These are phyloP conservation scores for Taenaris catops DNA, from an alignment of 2,888 invertebrate genomes.

Conservation along the genomic window DNA sequence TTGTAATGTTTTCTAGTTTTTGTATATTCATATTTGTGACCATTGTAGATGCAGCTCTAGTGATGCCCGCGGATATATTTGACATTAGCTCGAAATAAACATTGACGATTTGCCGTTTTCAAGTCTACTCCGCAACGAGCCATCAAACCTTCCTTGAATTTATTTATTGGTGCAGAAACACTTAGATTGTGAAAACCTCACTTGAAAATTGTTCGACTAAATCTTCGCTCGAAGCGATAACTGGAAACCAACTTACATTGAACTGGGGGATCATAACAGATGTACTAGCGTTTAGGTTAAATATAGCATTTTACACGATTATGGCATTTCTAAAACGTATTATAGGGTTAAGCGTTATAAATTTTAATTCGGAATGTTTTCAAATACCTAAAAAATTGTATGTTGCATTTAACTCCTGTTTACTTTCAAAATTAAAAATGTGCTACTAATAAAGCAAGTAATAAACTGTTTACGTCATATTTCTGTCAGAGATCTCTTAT, in stretches of 20 bases:
- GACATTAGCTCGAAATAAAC: constrained; percentile 66
- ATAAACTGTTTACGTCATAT: too few species aligned
- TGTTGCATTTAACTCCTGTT: too few species aligned
- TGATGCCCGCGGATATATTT: constrained; percentile 58
- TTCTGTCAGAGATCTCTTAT: too few species aligned
- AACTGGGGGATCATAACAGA: constrained; percentile 15
- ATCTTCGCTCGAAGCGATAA: constrained; percentile 27
- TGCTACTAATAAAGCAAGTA: too few species aligned
- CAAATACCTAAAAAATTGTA: too few species aligned
- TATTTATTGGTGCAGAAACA: constrained; percentile 36
- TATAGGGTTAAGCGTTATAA: too few species aligned
- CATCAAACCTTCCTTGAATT: constrained; percentile 37
- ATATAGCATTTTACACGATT: constrained; percentile 10
- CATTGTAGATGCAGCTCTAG: constrained; percentile 37
- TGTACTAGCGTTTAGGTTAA: constrained; percentile 19
- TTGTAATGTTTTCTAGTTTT: too few species aligned
- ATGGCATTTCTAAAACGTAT: background rate
- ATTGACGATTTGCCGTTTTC: constrained; percentile 59
- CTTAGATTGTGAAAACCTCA: constrained; percentile 31
- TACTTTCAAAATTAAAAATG: too few species aligned
- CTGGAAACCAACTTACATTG: constrained; percentile 21
- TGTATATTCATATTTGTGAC: constrained; percentile 20
- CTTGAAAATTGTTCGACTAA: constrained; percentile 24
- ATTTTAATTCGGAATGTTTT: too few species aligned
- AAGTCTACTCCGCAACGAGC: constrained; percentile 39